A percentile compares a stretch with the other conserved stretches of the same genome.
phyloP scores from a whole-genome alignment of 2,888 invertebrate species.

The Oeneis ivallda region DNA sequence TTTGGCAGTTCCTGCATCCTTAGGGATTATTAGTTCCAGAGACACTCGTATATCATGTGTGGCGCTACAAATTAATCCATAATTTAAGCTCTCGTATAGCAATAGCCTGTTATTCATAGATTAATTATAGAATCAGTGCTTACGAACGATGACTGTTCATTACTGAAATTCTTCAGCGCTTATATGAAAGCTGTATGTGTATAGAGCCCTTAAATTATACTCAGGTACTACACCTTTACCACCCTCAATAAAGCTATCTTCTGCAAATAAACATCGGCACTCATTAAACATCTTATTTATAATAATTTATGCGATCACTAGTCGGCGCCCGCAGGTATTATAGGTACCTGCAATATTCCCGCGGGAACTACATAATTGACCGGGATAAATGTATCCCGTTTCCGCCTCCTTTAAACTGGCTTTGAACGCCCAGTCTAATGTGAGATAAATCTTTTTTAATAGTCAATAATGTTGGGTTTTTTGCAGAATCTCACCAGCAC shows the following conservation, averaged over 20 bases:
- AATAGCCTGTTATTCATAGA: too few species aligned
- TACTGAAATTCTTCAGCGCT: too few species aligned
- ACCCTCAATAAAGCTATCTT: constrained; percentile 8
- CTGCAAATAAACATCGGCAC: constrained; percentile 3
- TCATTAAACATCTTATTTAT: constrained; percentile 18
- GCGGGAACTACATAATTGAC: constrained; percentile 22
- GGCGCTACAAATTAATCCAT: too few species aligned
- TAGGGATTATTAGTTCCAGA: too few species aligned
- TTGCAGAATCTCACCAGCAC: too few species aligned
- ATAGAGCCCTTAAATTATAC: too few species aligned
- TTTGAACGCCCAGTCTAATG: neutral
- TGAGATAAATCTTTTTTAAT: neutral
- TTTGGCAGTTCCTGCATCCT: too few species aligned
- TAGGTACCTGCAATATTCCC: constrained; percentile 21
- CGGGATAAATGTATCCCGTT: constrained; percentile 23
- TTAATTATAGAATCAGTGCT: too few species aligned
- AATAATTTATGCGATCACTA: constrained; percentile 4
- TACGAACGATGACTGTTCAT: too few species aligned
- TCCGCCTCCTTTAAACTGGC: constrained; percentile 17
- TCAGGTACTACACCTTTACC: neutral
- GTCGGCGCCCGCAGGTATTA: constrained; percentile 6
- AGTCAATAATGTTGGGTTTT: neutral
- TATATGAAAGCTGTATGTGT: too few species aligned
- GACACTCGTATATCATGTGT: too few species aligned
- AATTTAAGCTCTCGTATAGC: too few species aligned